Evolutionary conservation across 2,113 vertebrate species (phyloP).

Genomic region (Hippolais icterina): DNA sequence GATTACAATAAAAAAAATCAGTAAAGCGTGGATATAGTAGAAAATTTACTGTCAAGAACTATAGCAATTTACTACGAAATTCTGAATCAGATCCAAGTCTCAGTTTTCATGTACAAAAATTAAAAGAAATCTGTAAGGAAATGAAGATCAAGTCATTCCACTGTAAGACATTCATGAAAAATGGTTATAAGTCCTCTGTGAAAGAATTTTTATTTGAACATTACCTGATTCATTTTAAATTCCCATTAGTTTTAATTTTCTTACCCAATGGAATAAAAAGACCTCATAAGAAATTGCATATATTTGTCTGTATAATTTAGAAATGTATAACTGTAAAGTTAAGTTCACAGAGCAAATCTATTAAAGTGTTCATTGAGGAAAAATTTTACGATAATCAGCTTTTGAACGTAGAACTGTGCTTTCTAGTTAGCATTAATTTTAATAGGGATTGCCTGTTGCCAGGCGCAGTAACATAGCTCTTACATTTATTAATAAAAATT

Average conservation of each 20-base stretch:
- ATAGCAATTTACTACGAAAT: not conserved
- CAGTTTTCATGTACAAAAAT: not conserved
- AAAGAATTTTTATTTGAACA: not conserved
- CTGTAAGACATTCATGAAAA: not conserved
- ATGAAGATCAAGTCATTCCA: not conserved
- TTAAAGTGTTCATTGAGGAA: not conserved
- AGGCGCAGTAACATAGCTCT: not conserved
- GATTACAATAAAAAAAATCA: not conserved
- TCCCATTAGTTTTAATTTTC: not conserved
- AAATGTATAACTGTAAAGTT: not conserved
- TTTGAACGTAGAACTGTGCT: not conserved
- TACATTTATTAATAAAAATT: not conserved
- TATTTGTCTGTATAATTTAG: not conserved
- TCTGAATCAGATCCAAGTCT: not conserved
- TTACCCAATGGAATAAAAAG: not conserved
- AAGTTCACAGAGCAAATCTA: not conserved
- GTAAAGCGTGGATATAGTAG: not conserved
- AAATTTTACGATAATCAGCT: not conserved
- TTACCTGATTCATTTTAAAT: not conserved
- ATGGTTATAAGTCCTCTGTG: not conserved
- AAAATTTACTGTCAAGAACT: not conserved
- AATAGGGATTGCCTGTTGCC: not conserved
- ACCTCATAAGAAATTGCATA: not conserved
- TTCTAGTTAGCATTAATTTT: not conserved
- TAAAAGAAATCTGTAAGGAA: not conserved